Percentiles rank a stretch among this genome's conserved stretches.
These are phyloP conservation scores for Resseliella maxima DNA, from an alignment of 2,888 invertebrate genomes.

Conservation along the genomic window DNA sequence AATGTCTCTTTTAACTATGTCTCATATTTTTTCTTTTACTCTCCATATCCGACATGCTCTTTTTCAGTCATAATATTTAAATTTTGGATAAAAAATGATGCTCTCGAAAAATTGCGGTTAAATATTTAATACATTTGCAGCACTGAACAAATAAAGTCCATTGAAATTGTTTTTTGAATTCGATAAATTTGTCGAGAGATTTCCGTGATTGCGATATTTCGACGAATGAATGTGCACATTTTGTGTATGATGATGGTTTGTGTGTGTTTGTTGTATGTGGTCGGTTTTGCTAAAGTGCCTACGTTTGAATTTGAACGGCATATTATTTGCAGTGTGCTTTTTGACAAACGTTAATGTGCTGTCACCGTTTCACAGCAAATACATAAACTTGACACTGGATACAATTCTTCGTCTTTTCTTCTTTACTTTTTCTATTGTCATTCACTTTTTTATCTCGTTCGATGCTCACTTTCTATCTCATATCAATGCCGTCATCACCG, in stretches of 20 bases:
- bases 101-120: not conserved
- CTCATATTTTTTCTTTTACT: not conserved
- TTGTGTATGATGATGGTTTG: not conserved
- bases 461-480: not conserved
- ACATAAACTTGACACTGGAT: not conserved
- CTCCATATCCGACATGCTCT: not conserved
- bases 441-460: not conserved
- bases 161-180: constrained; percentile 3
- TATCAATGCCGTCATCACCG: no score
- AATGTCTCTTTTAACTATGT: no score
- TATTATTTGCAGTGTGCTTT: constrained; percentile 39
- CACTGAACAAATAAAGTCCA: constrained; percentile 32
- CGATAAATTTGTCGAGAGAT: constrained; percentile 48
- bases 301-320: not conserved
- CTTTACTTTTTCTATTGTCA: not conserved
- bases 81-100: not conserved
- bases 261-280: constrained; percentile 17
- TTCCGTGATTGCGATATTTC: constrained; percentile 26
- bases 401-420: constrained; percentile 21
- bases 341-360: constrained; percentile 35
- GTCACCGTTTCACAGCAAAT: constrained; percentile 14
- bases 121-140: not conserved
- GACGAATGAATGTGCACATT: not conserved
- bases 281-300: not conserved
- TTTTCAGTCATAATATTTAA: not conserved